Evolutionary conservation across 2,888 invertebrate genomes (phyloP), one percentile per base, ranked within the genome.

Genomic region (Mythimna pallens): DNA sequence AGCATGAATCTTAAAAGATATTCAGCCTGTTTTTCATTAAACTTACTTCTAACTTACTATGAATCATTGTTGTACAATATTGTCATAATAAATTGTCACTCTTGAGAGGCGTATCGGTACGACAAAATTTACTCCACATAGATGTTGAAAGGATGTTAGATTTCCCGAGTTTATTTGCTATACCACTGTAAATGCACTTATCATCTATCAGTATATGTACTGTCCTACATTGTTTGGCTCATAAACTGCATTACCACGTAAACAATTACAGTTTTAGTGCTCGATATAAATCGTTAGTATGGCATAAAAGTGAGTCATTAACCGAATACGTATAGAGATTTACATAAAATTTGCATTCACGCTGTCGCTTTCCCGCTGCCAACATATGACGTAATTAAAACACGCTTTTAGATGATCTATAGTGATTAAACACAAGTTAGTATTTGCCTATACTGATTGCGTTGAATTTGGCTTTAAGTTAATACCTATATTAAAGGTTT

Each of bases 331-430:
- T 83, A 85, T 88, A 81, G 73, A 43, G 63, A 91, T 93, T 92
- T 90, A 87, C 89, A 90, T 90, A 88, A 78, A 40, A 93, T 92
- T 92, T 90, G 90, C 92, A 93, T 92, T 88, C 81, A 84, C 83
- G 81, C 71, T 78, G 62, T 78, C 64, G 67, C 69, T 75, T 67
- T 65, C 62, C 71, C 47, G 81, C 80, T 83, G 85, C 83, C 86
- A 86, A 84, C 85, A 82, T 86, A 74, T 86, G 84, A 85, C 81
- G 87, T 89, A 87, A 90, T 89, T 89, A 86, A 87, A 89, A 81
- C 78, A 86, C 77, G 87, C 81, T 88, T 86, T 81, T 76, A 84
- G 83, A 86, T 84, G 71, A 88, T 88, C 87, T 86, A 84, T 85
- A 80, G 86, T 78, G 81, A 82, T 86, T 81, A 83, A 82, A 85